A percentile compares a stretch with the other conserved stretches of the same genome.
These are phyloP conservation scores for Alaudala cheleensis DNA, from an alignment of 2,113 vertebrate genomes.

Conservation along the genomic window DNA sequence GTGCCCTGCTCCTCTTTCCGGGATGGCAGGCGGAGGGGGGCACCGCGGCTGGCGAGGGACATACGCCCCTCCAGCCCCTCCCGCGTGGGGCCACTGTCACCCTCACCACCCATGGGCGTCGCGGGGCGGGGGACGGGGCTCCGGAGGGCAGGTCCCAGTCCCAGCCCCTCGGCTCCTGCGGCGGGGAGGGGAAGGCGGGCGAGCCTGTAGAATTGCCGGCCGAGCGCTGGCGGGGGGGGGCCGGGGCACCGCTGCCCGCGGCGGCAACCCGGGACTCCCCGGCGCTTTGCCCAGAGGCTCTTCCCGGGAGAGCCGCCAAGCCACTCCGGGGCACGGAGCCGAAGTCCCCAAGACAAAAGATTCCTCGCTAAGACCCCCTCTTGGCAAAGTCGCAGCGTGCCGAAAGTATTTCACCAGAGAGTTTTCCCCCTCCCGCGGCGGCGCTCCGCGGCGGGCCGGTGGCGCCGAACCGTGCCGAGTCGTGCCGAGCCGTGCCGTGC, in stretches of 20 bases:
- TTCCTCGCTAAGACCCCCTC: slow-evolving; percentile 24
- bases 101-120: neutral
- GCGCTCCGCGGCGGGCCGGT: neutral
- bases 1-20: neutral
- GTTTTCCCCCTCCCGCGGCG: neutral
- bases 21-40: neutral
- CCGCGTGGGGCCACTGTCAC: neutral
- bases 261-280: neutral
- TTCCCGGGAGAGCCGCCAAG: neutral
- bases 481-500: too few relatives aligned
- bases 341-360: slow-evolving; percentile 53
- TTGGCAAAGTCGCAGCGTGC: neutral
- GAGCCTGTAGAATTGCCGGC: neutral
- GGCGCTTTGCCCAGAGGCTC: neutral
- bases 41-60: neutral
- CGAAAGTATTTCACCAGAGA: slow-evolving; percentile 16
- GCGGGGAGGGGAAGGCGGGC: neutral
- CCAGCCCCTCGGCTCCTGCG: neutral
- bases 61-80: neutral
- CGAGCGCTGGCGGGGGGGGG: neutral
- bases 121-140: neutral
- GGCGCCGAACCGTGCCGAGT: neutral
- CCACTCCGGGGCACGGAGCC: neutral
- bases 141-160: neutral
- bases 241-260: neutral